Evolutionary conservation across 2,797 vertebrate genomes (phyloP).

Genomic region (Ctenochaetus hawaiiensis): DNA sequence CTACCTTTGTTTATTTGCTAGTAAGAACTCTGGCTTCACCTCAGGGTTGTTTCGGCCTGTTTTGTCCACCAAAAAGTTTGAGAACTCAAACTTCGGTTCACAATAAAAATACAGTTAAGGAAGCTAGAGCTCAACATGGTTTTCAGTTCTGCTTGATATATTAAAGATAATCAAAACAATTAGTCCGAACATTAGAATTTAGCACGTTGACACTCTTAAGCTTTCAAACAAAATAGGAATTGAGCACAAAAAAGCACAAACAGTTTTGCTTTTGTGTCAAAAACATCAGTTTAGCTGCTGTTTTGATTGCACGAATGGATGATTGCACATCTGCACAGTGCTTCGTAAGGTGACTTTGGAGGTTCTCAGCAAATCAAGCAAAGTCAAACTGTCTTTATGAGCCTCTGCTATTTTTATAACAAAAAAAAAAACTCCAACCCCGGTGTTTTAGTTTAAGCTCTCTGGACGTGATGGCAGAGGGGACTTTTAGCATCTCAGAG

Average conservation of each 20-base stretch:
- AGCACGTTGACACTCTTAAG: too few relatives aligned
- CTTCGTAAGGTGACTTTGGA: not conserved
- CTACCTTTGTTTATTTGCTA: not conserved
- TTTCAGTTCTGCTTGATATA: not conserved
- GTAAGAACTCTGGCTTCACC: not conserved
- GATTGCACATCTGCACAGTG: not conserved
- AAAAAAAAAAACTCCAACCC: slow-evolving; percentile 1
- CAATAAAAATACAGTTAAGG: too few relatives aligned
- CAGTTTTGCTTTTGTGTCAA: too few relatives aligned
- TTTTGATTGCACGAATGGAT: not conserved
- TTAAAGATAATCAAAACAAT: too few relatives aligned
- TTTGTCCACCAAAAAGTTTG: not conserved
- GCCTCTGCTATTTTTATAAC: slow-evolving; percentile 5
- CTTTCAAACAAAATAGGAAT: too few relatives aligned
- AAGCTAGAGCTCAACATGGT: too few relatives aligned
- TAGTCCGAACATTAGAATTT: too few relatives aligned
- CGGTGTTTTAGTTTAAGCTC: slow-evolving; percentile 16
- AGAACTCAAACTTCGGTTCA: not conserved
- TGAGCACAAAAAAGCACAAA: too few relatives aligned
- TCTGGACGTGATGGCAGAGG: slow-evolving; percentile 3
- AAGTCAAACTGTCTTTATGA: slow-evolving; percentile 1
- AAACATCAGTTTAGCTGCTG: too few relatives aligned
- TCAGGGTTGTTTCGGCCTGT: not conserved
- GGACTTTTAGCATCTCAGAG: slow-evolving; percentile 19
- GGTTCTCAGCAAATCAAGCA: not conserved